phyloP scores from a whole-genome alignment of 2,888 invertebrate genomes.

The Drosophila mayaguana region DNA sequence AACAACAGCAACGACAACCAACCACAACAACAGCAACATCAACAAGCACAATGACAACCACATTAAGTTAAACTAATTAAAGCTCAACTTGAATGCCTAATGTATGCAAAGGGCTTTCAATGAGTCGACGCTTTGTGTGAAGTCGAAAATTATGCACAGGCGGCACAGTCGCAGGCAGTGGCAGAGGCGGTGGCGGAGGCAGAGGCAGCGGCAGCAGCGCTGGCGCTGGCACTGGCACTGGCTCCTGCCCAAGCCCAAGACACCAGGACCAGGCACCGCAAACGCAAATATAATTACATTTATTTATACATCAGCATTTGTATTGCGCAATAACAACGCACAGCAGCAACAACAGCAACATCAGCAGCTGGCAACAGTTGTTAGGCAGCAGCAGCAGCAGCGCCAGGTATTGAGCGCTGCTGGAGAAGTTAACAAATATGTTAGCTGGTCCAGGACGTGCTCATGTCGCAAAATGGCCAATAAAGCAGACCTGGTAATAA shows the following conservation, averaged over 20 bases:
- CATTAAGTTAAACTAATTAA: slow-evolving; percentile 80
- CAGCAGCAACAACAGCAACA: slow-evolving; percentile 9
- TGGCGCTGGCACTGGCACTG: background rate
- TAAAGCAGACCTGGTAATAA: slow-evolving; percentile 65
- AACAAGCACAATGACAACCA: slow-evolving; percentile 18
- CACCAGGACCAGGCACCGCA: slow-evolving; percentile 32
- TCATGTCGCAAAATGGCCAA: slow-evolving; percentile 58
- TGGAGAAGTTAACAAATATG: slow-evolving; percentile 50
- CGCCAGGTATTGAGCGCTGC: slow-evolving; percentile 8
- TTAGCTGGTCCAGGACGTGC: slow-evolving; percentile 42
- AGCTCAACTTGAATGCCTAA: slow-evolving; percentile 72
- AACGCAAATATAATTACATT: slow-evolving; percentile 75
- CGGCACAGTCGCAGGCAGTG: slow-evolving; percentile 44
- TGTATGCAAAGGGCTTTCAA: slow-evolving; percentile 76
- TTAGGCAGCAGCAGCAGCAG: slow-evolving; percentile 10
- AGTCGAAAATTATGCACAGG: slow-evolving; percentile 75
- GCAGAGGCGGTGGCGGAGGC: slow-evolving; percentile 52
- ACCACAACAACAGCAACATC: slow-evolving; percentile 9
- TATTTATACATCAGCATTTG: slow-evolving; percentile 76
- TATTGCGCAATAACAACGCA: slow-evolving; percentile 61
- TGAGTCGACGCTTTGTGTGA: slow-evolving; percentile 58
- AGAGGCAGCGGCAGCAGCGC: slow-evolving; percentile 21
- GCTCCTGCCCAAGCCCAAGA: slow-evolving; percentile 8
- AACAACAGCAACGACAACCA: background rate
- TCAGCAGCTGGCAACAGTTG: slow-evolving; percentile 28